Evolutionary conservation across 1,140 invertebrate species (phyloP), one percentile per base, ranked within the genome.

Genomic region (Coenobita brevimanus): DNA sequence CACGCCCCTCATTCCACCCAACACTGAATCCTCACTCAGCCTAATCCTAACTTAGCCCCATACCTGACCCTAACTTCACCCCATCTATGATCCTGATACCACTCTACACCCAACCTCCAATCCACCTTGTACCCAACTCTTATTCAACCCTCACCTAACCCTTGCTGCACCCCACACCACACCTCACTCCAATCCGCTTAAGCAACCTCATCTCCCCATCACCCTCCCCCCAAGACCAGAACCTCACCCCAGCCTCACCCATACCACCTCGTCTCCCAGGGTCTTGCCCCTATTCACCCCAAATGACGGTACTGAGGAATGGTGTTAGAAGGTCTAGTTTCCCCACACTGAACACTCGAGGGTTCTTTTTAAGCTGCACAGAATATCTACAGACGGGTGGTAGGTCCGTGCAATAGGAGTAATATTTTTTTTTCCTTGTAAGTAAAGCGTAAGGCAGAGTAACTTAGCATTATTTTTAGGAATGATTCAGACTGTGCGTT

Each of bases 321-420:
- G 85, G 38, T 46, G 78, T 79, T 73, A 75, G 69, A 57, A 69
- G 76, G 62, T 78, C 60, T 38, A 81, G 46, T 80, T 80, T 81
- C 85, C 85, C n/a, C n/a, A n/a, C 85, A 64, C 71, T 41, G 76
- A 36, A 54, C 75, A 75, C 76, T 71, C 78, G 54, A 27, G 46
- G 80, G 67, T 38, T 4, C 27, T 79, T 79, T 33, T 81, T 73
- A 67, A 81, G 54, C 54, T 87, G 76, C 85, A 87, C 85, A 87
- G 75, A 87, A 80, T 87, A 87, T 81, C 69, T 54, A 69, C 76
- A 87, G 67, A 87, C 85, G 85, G 85, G 85, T 87, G 76, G 79
- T 87, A 87, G 85, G 85, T 87, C 85, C 85, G 85, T 87, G 85
- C 85, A 87, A 87, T 87, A 87, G 85, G 78, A 87, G 64, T 71